Base-by-base conservation (phyloP, 2,888 invertebrate species). In the Anoplius nigerrimus region DNA sequence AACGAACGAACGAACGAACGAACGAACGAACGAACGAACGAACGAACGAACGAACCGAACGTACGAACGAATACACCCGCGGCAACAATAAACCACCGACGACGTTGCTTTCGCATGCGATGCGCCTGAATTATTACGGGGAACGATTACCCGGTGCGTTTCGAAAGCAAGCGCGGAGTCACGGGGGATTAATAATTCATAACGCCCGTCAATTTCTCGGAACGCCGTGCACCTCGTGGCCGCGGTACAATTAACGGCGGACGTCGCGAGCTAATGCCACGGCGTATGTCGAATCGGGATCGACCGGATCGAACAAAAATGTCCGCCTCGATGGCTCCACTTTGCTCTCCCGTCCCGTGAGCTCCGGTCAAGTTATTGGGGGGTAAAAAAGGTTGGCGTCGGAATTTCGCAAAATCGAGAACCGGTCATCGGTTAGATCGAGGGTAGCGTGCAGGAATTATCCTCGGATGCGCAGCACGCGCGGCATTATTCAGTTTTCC, bases 401-500 rank as follows among this genome's bases (percentile, higher is more conserved):
- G 58, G 65, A 51, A 66, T 68, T 65, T 67, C 4, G 55, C 46
- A 34, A 54, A 63, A 66, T 42, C 54, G 60, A 64, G 64, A 46
- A 64, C 48, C 56, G 58, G 45, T 16, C 57, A 58, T 45, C 62
- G 24, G 11, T n/a, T 13, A 34, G 34, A 34, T 34, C 11, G 54
- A 34, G 21, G 53, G 53, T 6, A 59, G n/a, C 16, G 18, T 21
- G 5, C 60, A 46, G 20, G 45, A 59, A 2, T 51, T 34, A 16
- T 69, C 59, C 71, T 73, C 71, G 61, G 65, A 62, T 58, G 58
- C 60, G 65, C 46, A 52, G 57, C 46, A 52, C 62, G 62, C 27
- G 65, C 66, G 46, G 60, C 61, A 62, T 73, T 77, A 72, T 67
- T 55, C 65, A 70, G 61, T 78, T 74, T 68, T n/a, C n/a, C 70